A percentile compares a stretch with the other conserved stretches of the same genome.
Evolutionary conservation across 2,797 vertebrate genomes (phyloP).

Genomic region (Hypotaenidia okinawae): DNA sequence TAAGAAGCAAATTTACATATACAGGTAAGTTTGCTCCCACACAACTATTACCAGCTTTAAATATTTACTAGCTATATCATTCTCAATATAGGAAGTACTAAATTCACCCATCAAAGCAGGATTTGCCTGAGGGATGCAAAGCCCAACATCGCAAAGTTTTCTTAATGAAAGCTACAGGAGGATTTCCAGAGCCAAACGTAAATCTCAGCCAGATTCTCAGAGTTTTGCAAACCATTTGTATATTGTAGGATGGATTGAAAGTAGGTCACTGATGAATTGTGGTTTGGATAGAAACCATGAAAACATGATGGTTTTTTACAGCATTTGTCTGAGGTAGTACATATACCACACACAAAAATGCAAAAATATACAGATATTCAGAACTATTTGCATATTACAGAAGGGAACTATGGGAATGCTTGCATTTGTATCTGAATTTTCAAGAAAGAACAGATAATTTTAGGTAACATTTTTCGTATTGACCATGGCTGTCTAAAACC

Average conservation of each 20-base stretch:
- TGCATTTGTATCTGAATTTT: not conserved
- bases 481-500: not conserved
- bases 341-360: conserved; percentile 65
- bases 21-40: conserved; percentile 2
- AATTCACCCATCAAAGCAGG: conserved; percentile 23
- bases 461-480: not conserved
- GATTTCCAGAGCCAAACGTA: conserved; percentile 30
- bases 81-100: not conserved
- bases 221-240: conserved; percentile 11
- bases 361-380: conserved; percentile 54
- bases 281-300: conserved; percentile 27
- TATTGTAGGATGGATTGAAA: conserved; percentile 13
- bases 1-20: conserved; percentile 37
- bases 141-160: not conserved
- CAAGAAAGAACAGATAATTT: conserved; percentile 7
- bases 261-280: not conserved
- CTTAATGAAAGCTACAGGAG: conserved; percentile 10
- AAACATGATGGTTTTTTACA: not conserved
- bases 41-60: not conserved
- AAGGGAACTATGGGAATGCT: not conserved
- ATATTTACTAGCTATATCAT: not conserved
- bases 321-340: conserved; percentile 73
- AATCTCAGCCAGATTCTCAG: conserved; percentile 26
- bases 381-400: conserved; percentile 29
- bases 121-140: not conserved